A percentile compares a stretch with the other conserved stretches of the same genome.
phyloP scores from a whole-genome alignment of 1,140 invertebrate species.

The Oppia nitens region DNA sequence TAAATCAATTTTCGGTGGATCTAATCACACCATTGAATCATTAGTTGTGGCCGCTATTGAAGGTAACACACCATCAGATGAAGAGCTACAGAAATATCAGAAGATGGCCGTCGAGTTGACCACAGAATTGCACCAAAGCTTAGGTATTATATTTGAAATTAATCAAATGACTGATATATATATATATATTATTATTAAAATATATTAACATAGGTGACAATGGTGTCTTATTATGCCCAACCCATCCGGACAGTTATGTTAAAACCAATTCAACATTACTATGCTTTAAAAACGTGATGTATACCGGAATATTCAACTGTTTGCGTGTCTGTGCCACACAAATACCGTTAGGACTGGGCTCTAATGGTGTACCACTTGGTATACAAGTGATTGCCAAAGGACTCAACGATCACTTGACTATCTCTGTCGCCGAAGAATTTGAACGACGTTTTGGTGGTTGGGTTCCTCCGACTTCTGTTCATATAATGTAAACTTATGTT shows the following conservation, averaged over 20 bases:
- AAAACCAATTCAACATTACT: conserved; percentile 65
- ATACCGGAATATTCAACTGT: conserved; percentile 75
- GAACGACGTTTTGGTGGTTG: conserved; percentile 68
- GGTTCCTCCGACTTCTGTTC: too few species aligned
- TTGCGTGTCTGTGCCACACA: conserved; percentile 67
- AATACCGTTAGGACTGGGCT: conserved; percentile 65
- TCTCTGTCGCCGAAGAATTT: conserved; percentile 65
- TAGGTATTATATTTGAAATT: neutral
- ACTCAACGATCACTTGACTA: conserved; percentile 55
- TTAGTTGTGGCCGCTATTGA: conserved; percentile 2
- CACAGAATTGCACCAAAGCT: conserved; percentile 29
- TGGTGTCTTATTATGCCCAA: conserved; percentile 68
- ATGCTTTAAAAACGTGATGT: conserved; percentile 67
- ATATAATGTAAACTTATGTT: too few species aligned
- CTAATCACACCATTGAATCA: conserved; percentile 13
- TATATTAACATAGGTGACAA: conserved; percentile 39
- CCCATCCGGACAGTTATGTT: conserved; percentile 57
- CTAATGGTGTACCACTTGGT: conserved; percentile 68
- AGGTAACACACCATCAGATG: neutral
- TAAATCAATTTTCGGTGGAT: conserved; percentile 11
- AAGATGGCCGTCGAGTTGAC: conserved; percentile 28
- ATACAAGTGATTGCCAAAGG: conserved; percentile 51
- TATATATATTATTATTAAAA: neutral
- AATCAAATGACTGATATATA: neutral
- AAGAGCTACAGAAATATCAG: neutral